A percentile compares a stretch with the other conserved stretches of the same genome.
phyloP scores from a whole-genome alignment of 2,113 vertebrate species.

The Boulengeromyrus knoepffleri region DNA sequence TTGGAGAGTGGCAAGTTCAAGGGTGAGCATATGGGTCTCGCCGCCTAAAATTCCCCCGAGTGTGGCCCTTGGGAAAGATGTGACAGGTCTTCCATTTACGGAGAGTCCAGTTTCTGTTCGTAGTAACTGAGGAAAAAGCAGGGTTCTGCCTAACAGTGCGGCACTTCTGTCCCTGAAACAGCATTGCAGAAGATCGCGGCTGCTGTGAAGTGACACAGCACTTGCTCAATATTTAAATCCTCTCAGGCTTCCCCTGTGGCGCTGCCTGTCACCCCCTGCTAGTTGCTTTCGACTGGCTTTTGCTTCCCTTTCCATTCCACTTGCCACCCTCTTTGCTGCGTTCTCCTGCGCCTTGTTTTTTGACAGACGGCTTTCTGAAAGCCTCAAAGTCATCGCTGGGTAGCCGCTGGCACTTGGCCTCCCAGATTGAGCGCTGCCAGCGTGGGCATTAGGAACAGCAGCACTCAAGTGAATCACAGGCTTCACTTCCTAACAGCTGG shows the following conservation, averaged over 20 bases:
- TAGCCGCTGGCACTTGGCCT: background rate
- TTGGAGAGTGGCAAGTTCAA: conserved; percentile 66
- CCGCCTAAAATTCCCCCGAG: background rate
- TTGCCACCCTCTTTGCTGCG: background rate
- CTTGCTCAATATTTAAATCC: background rate
- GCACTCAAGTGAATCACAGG: background rate
- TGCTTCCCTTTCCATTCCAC: background rate
- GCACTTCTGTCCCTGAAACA: conserved; percentile 5
- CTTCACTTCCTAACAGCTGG: background rate
- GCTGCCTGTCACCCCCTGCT: conserved; percentile 8
- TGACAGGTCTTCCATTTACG: background rate
- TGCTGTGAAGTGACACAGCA: background rate
- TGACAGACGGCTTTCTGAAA: background rate
- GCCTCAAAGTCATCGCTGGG: background rate
- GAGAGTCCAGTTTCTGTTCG: background rate
- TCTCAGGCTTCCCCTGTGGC: background rate
- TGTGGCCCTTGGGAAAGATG: background rate
- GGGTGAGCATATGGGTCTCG: conserved; percentile 34
- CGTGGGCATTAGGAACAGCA: background rate
- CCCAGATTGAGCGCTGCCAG: background rate
- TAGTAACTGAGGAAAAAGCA: background rate
- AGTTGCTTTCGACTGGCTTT: background rate
- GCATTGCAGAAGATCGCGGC: background rate
- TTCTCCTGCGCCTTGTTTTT: background rate
- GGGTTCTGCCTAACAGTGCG: background rate